Percentiles rank a stretch among this genome's conserved stretches.
phyloP scores from a whole-genome alignment of 2,888 invertebrate species.

The Rambutsinella grinnellia region DNA sequence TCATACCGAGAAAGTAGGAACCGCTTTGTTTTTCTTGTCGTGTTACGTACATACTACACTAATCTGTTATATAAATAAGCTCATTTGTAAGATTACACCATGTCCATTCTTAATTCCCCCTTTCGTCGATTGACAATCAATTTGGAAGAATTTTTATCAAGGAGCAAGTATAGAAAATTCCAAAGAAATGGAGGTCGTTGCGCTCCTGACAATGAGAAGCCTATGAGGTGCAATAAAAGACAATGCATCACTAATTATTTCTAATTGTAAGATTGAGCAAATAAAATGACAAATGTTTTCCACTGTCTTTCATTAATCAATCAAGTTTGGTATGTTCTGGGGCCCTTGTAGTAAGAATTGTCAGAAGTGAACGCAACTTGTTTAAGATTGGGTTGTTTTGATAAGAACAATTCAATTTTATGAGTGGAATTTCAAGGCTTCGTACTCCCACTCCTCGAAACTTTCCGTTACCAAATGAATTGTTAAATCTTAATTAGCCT shows the following conservation, averaged over 20 bases:
- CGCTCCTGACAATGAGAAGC: slow-evolving; percentile 25
- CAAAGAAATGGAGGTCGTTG: too few species aligned
- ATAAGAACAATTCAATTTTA: too few species aligned
- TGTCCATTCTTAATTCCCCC: not conserved
- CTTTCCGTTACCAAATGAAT: slow-evolving; percentile 4
- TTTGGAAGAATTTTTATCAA: slow-evolving; percentile 21
- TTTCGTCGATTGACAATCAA: slow-evolving; percentile 30
- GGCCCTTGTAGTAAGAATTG: not conserved
- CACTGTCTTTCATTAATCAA: not conserved
- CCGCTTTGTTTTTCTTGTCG: not conserved
- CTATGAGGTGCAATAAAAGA: slow-evolving; percentile 2
- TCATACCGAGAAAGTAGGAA: not conserved
- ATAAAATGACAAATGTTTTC: not conserved
- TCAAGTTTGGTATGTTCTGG: not conserved
- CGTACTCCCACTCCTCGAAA: too few species aligned
- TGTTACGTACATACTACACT: slow-evolving; percentile 8
- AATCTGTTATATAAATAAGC: too few species aligned
- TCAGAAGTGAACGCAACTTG: too few species aligned
- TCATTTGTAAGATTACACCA: slow-evolving; percentile 12
- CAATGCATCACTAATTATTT: not conserved
- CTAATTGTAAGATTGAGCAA: not conserved
- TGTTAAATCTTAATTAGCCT: slow-evolving; percentile 22
- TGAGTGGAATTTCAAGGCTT: too few species aligned
- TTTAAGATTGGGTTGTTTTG: too few species aligned
- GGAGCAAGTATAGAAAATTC: not conserved